Evolutionary conservation across 2,113 vertebrate species (phyloP), one percentile per base, ranked within the genome.

Genomic region (Galeopterus variegatus): DNA sequence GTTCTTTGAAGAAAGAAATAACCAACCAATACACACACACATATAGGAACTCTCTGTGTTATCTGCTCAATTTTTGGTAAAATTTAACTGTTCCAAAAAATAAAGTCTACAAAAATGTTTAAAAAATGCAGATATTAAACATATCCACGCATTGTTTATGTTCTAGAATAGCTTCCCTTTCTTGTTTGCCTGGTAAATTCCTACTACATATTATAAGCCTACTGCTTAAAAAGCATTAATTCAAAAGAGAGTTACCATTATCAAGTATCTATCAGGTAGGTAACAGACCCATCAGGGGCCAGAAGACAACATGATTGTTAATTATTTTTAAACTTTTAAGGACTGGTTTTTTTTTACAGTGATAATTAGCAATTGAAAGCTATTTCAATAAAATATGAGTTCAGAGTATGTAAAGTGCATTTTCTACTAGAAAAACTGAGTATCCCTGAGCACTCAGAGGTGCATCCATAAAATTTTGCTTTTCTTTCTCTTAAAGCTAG

Each of bases 311-410:
- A 41, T 52, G 26, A 93, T 54, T 45, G 26, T 45, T 23, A 94
- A 50, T 85, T 28, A 31, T 28, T 89, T 89, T 85, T 88, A 26
- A 79, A 24, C 11, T 54, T 83, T 64, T 60, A 88, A 92, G 81
- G 58, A 48, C 11, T 60, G 75, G 76, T 72, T 28, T 60, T 95
- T 85, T 72, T 36, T 41, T 41, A 41, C 23, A 19, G 48, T 58
- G 33, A 88, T 48, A 92, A 76, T 92, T 89, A 92, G 52, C 21
- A 50, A 41, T 11, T 26, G 21, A 82, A 94, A 82, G 33, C 19
- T 81, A 48, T 33, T 95, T 85, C 26, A 50, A 6, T 62, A 70
- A 45, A 85, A 64, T n/a, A 64, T 13, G 41, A 83, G 36, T 56
- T 26, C 26, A 50, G 36, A 26, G 24, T 84, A 93, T 87, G 5